A percentile compares a stretch with the other conserved stretches of the same genome.
Evolutionary conservation across 2,888 invertebrate species (phyloP).

Genomic region (Listrodromus nycthemerus): DNA sequence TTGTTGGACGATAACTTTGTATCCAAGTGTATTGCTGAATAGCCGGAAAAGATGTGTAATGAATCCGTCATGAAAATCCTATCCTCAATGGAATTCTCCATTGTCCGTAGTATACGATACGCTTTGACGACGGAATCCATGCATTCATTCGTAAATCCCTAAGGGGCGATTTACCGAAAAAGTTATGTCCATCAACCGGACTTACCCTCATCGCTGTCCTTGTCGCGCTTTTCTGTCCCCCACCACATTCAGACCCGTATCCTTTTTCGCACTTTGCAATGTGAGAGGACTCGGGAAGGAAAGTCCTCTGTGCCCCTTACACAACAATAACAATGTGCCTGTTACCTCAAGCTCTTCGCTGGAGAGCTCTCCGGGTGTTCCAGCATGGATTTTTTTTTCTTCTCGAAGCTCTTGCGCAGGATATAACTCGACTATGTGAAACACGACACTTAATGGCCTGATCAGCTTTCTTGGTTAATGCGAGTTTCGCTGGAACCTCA

Average conservation of each 20-base stretch:
- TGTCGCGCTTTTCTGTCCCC: neutral
- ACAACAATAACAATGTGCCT: constrained; percentile 41
- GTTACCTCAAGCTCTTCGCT: constrained; percentile 27
- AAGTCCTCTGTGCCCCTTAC: neutral
- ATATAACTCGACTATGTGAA: constrained; percentile 68
- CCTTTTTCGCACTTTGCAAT: neutral
- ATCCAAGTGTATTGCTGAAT: neutral
- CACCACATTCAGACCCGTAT: neutral
- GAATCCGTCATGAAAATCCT: neutral
- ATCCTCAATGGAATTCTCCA: neutral
- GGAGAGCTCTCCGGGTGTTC: constrained; percentile 60
- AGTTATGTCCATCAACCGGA: neutral
- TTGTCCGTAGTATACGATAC: neutral
- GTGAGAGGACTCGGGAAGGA: neutral
- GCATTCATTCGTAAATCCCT: constrained; percentile 20
- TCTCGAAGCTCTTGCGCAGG: constrained; percentile 35
- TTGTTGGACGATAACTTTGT: neutral
- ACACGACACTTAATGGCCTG: constrained; percentile 77
- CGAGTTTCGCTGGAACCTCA: constrained; percentile 20
- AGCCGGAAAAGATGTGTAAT: neutral
- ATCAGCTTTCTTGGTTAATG: constrained; percentile 70
- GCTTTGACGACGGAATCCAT: neutral
- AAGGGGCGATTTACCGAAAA: neutral
- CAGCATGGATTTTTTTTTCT: constrained; percentile 49
- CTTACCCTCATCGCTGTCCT: neutral